These are phyloP conservation scores for Laspeyria flexula DNA, from an alignment of 2,888 invertebrate genomes.

Conservation along the genomic window DNA sequence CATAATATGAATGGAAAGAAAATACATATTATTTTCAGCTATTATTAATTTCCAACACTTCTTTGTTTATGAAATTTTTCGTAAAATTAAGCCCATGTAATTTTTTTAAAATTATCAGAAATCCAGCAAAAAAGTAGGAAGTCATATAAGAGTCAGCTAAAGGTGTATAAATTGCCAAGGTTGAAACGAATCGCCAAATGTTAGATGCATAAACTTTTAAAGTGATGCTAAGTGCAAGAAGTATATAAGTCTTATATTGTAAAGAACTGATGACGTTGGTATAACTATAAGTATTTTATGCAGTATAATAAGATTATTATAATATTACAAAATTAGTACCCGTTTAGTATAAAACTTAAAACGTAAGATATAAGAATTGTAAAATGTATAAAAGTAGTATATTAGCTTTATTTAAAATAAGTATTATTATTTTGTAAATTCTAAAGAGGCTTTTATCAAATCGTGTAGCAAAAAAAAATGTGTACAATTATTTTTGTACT, in stretches of 20 bases:
- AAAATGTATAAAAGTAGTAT: too few species aligned
- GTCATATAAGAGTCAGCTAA: too few species aligned
- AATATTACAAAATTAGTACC: slow-evolving; percentile 34
- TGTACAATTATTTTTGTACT: slow-evolving; percentile 70
- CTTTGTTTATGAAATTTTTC: too few species aligned
- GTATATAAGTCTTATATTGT: slow-evolving; percentile 13
- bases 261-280: slow-evolving; percentile 36
- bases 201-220: neutral
- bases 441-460: slow-evolving; percentile 46
- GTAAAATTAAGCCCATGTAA: too few species aligned
- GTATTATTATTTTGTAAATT: slow-evolving; percentile 26
- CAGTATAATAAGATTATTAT: slow-evolving; percentile 1
- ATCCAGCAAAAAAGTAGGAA: too few species aligned
- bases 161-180: neutral
- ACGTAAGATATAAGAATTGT: slow-evolving; percentile 15
- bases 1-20: too few species aligned
- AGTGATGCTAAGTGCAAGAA: neutral
- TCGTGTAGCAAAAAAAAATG: slow-evolving; percentile 18
- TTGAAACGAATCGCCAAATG: neutral
- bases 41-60: too few species aligned
- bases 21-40: too few species aligned
- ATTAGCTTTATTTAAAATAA: slow-evolving; percentile 18
- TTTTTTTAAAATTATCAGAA: too few species aligned
- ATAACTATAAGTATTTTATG: slow-evolving; percentile 10
- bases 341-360: slow-evolving; percentile 32